Percentiles rank a stretch among this genome's conserved stretches.
Evolutionary conservation across 2,113 vertebrate species (phyloP).

Genomic region (Callionymus lyra): DNA sequence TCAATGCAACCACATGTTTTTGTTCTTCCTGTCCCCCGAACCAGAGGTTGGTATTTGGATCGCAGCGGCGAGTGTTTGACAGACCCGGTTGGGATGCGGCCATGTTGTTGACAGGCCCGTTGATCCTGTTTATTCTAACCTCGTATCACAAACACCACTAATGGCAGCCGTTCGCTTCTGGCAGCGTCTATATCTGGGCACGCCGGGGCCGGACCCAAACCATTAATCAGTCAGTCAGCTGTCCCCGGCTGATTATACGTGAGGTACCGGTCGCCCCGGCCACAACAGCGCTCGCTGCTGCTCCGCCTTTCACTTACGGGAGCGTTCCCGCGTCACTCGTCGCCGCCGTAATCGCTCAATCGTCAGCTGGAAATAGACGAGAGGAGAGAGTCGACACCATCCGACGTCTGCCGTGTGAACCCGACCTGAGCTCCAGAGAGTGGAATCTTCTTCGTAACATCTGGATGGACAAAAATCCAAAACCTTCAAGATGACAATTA

Average conservation of each 20-base stretch:
- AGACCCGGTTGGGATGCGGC: slow-evolving; percentile 34
- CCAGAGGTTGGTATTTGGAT: no score
- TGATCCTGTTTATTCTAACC: slow-evolving; percentile 60
- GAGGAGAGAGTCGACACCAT: no score
- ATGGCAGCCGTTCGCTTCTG: slow-evolving; percentile 44
- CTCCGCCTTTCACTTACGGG: background rate
- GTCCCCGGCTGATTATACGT: slow-evolving; percentile 49
- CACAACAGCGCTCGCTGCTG: slow-evolving; percentile 14
- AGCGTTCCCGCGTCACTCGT: no score
- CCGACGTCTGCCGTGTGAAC: no score
- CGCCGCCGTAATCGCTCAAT: no score
- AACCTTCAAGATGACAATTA: no score
- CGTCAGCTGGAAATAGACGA: no score
- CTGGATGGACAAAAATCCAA: no score
- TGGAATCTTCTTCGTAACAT: no score
- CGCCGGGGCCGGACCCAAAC: slow-evolving; percentile 34
- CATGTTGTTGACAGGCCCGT: slow-evolving; percentile 49
- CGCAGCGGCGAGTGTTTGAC: slow-evolving; percentile 22
- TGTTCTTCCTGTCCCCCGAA: no score
- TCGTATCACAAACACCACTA: slow-evolving; percentile 46
- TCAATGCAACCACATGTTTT: no score
- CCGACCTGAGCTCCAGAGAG: no score
- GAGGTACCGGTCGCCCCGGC: slow-evolving; percentile 50
- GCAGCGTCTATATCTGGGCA: slow-evolving; percentile 47
- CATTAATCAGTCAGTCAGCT: slow-evolving; percentile 53